Conservation (phyloP, 2,888 invertebrate species). For the Rotaria magnacalcarata region DNA sequence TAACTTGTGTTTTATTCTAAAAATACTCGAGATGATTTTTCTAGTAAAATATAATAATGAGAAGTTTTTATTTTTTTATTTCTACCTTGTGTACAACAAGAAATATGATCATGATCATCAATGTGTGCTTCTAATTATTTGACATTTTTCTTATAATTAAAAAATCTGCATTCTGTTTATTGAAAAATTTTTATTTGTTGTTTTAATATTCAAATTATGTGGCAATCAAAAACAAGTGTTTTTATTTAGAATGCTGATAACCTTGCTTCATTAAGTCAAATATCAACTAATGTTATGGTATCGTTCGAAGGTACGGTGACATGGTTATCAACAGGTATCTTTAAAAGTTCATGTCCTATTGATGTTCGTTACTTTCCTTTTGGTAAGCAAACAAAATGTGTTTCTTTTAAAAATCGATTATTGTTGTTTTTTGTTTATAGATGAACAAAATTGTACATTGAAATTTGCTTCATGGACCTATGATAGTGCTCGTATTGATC, state of each 20-base stretch:
- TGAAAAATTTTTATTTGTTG: too few species aligned
- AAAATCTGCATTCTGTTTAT: too few species aligned
- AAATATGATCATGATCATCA: too few species aligned
- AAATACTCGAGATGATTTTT: background rate
- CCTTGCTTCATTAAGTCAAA: constrained; percentile 54
- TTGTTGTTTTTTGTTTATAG: background rate
- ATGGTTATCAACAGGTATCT: constrained; percentile 64
- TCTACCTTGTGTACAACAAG: too few species aligned
- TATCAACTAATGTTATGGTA: constrained; percentile 64
- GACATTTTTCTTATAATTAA: too few species aligned
- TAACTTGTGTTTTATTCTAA: background rate
- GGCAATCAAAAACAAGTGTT: background rate
- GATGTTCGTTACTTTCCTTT: constrained; percentile 64
- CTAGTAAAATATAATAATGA: too few species aligned
- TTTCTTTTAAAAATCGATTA: too few species aligned
- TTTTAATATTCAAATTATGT: too few species aligned
- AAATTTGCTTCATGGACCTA: constrained; percentile 64
- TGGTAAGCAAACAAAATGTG: constrained; percentile 49
- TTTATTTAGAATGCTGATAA: constrained; percentile 53
- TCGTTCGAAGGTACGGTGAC: constrained; percentile 63
- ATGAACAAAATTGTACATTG: constrained; percentile 62
- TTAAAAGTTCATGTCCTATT: constrained; percentile 63
- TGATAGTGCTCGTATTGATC: constrained; percentile 60
- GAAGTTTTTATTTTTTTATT: too few species aligned
- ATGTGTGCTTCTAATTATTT: too few species aligned